phyloP scores from a whole-genome alignment of 2,888 invertebrate species.

The Leuctra nigra region DNA sequence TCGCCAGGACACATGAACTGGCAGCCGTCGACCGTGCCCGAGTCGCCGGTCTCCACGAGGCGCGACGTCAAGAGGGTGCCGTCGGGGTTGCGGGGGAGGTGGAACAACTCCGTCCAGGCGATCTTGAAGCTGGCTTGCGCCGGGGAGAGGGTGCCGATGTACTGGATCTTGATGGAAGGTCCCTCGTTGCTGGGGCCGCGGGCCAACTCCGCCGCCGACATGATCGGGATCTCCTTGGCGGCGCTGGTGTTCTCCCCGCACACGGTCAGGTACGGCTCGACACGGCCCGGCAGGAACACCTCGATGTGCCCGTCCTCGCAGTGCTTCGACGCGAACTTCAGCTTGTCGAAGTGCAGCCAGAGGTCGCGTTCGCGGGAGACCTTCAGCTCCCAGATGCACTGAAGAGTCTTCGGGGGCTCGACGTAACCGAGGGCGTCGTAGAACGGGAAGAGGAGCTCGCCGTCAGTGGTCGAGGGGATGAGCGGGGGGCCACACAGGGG shows the following conservation, averaged over 20 bases:
- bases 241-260: slow-evolving; percentile 82
- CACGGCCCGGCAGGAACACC: slow-evolving; percentile 64
- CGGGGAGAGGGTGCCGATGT: slow-evolving; percentile 60
- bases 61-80: slow-evolving; percentile 73
- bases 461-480: slow-evolving; percentile 71
- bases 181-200: slow-evolving; percentile 19
- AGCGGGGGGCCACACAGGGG: slow-evolving; percentile 81
- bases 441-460: slow-evolving; percentile 81
- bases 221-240: slow-evolving; percentile 70
- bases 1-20: slow-evolving; percentile 85
- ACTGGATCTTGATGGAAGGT: slow-evolving; percentile 33
- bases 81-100: slow-evolving; percentile 75
- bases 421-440: slow-evolving; percentile 63
- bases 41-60: slow-evolving; percentile 48
- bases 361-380: slow-evolving; percentile 79
- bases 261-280: slow-evolving; percentile 70
- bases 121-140: slow-evolving; percentile 81
- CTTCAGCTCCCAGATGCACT: slow-evolving; percentile 75
- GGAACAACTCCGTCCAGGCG: slow-evolving; percentile 84
- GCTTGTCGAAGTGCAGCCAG: slow-evolving; percentile 78
- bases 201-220: slow-evolving; percentile 68
- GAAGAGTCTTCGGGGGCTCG: slow-evolving; percentile 42
- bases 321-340: slow-evolving; percentile 68
- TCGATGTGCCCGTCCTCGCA: slow-evolving; percentile 84
- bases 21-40: slow-evolving; percentile 52